Percentiles rank a stretch among this genome's conserved stretches.
phyloP scores from a whole-genome alignment of 2,888 invertebrate genomes.

The Phragmatobia fuliginosa region DNA sequence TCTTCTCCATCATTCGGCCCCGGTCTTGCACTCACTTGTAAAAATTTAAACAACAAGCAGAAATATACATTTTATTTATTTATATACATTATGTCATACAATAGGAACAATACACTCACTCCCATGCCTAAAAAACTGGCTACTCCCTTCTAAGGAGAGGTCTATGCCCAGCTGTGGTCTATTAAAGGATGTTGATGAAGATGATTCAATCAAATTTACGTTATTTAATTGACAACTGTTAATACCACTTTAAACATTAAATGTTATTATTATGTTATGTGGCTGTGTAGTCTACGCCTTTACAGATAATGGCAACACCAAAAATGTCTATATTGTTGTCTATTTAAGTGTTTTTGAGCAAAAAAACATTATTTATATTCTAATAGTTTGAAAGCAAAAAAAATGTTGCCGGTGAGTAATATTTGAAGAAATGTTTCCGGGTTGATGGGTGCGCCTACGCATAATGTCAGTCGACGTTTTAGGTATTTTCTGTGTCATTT shows the following conservation, averaged over 20 bases:
- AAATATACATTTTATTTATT: too few relatives aligned
- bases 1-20: too few relatives aligned
- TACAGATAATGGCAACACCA: conserved; percentile 47
- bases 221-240: conserved; percentile 18
- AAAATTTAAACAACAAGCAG: too few relatives aligned
- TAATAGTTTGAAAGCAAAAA: conserved; percentile 47
- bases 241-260: conserved; percentile 29
- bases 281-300: conserved; percentile 48
- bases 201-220: background rate
- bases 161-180: too few relatives aligned
- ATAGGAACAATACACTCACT: background rate
- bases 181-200: background rate
- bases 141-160: background rate
- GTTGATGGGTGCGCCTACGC: conserved; percentile 24
- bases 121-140: background rate
- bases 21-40: too few relatives aligned
- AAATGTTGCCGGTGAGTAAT: conserved; percentile 34
- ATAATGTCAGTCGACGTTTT: conserved; percentile 1
- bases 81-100: background rate
- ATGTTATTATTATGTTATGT: conserved; percentile 47
- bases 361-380: conserved; percentile 38
- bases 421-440: conserved; percentile 38
- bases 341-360: conserved; percentile 41
- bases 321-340: conserved; percentile 46
- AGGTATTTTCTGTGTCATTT: conserved; percentile 8